Evolutionary conservation across 2,888 invertebrate species (phyloP).

Genomic region (Sphaerophoria taeniata): DNA sequence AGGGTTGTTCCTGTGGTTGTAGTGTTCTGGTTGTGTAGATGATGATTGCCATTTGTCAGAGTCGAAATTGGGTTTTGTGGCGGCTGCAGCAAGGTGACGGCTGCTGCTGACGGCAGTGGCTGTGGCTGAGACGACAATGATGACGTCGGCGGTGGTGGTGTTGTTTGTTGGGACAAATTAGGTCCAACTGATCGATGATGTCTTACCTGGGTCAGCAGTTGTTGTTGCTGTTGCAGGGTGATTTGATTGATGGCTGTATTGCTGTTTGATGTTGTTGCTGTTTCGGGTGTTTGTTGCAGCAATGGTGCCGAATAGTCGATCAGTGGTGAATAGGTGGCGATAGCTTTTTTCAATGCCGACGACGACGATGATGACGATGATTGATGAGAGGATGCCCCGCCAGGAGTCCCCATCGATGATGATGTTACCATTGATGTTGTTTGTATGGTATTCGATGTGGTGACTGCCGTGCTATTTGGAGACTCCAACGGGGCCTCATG

Average conservation of each 20-base stretch:
- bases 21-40: conserved; percentile 76
- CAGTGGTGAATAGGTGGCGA: conserved; percentile 79
- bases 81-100: conserved; percentile 50
- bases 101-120: conserved; percentile 41
- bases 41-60: conserved; percentile 48
- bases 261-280: conserved; percentile 58
- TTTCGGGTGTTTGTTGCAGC: conserved; percentile 79
- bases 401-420: conserved; percentile 75
- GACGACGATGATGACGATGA: no score
- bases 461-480: conserved; percentile 83
- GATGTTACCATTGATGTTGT: conserved; percentile 76
- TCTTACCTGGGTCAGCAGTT: conserved; percentile 71
- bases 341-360: conserved; percentile 76
- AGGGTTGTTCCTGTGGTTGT: conserved; percentile 78
- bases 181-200: conserved; percentile 68
- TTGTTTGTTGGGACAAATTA: conserved; percentile 49
- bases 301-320: conserved; percentile 81
- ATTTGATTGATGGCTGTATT: conserved; percentile 57
- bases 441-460: conserved; percentile 76
- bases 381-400: conserved; percentile 52
- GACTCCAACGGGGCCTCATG: conserved; percentile 89
- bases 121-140: conserved; percentile 4
- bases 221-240: conserved; percentile 68
- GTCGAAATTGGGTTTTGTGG: conserved; percentile 49
- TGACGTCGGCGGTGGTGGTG: conserved; percentile 54